These are phyloP conservation scores for Junco hyemalis DNA, from an alignment of 2,113 vertebrate genomes.

Conservation along the genomic window DNA sequence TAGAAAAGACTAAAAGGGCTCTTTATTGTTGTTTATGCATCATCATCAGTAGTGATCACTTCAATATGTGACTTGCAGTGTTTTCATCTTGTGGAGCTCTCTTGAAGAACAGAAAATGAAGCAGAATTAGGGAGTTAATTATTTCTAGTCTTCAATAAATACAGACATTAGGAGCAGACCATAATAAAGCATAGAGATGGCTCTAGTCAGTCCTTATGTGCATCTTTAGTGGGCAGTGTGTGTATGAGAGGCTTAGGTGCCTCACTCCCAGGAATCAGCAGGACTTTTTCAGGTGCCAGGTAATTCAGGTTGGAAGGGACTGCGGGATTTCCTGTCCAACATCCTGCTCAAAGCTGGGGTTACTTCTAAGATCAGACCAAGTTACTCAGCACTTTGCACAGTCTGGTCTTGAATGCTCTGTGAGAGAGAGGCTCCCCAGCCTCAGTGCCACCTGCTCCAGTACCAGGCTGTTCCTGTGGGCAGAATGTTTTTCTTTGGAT, in stretches of 20 bases:
- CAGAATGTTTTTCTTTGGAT: neutral
- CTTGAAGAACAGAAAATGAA: neutral
- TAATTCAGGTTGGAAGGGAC: neutral
- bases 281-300: neutral
- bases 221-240: neutral
- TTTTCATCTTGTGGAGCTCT: neutral
- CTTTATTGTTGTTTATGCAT: neutral
- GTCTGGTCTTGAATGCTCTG: neutral
- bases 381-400: neutral
- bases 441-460: neutral
- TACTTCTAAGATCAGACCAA: neutral
- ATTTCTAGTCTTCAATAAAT: neutral
- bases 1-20: neutral
- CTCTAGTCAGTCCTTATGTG: neutral
- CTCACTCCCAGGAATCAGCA: neutral
- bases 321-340: neutral
- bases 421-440: neutral
- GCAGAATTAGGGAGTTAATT: neutral
- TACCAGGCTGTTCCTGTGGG: neutral
- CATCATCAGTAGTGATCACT: neutral
- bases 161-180: neutral
- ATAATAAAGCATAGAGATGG: neutral
- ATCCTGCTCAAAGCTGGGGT: neutral
- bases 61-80: neutral
- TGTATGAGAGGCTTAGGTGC: neutral